Conservation (phyloP, 2,113 vertebrate genomes). For the Manacus vitellinus region DNA sequence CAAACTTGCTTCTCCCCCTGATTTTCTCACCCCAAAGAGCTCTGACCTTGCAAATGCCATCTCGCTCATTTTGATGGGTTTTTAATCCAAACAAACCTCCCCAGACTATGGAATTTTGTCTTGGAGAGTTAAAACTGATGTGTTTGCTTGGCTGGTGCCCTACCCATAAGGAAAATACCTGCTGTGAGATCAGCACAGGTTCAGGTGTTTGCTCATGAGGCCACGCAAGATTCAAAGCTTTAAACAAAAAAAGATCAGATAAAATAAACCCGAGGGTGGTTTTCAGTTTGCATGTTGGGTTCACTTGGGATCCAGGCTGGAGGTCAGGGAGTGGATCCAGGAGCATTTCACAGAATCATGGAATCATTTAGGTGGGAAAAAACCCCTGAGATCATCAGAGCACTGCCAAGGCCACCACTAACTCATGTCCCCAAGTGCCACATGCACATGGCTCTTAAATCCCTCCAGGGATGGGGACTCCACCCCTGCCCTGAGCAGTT, state of each 20-base stretch:
- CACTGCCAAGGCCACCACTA: background rate
- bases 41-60: background rate
- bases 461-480: background rate
- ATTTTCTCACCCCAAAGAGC: background rate
- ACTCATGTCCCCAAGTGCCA: background rate
- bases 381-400: background rate
- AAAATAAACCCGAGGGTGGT: accelerated
- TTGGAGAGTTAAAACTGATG: background rate
- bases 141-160: background rate
- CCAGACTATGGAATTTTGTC: accelerated
- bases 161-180: accelerated
- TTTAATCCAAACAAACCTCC: background rate
- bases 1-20: background rate
- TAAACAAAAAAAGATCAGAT: background rate
- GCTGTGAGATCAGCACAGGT: background rate
- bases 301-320: accelerated
- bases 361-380: background rate
- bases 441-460: background rate
- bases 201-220: background rate
- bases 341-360: background rate
- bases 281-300: background rate
- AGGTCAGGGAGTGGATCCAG: background rate
- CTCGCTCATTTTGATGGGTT: accelerated
- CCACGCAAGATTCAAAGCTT: background rate
- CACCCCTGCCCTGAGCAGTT: background rate